Base-by-base conservation (phyloP, 2,113 vertebrate genomes). In the Hippocampus guttulatus region DNA sequence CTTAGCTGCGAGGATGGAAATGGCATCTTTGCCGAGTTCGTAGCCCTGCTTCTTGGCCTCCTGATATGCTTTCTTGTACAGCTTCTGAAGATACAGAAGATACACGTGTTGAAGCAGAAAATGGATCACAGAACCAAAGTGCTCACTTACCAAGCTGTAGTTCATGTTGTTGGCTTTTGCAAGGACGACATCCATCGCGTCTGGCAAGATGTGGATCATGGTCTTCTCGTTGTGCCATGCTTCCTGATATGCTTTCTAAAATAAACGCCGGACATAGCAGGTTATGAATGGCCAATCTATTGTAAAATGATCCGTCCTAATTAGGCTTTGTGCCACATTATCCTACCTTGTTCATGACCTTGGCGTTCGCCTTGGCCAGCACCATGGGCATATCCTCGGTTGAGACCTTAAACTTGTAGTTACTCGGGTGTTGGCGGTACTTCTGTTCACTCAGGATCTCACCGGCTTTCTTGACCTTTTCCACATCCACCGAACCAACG, bases 41-140 rank as follows among this genome's bases (percentile, higher is more conserved):
- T 94, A 95, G 7, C 96, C 96, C 80, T 94, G 95, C 83, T 87
- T 94, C 87, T 92, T 96, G 68, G 93, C 77, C 27, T 96, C 94
- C 87, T 95, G 95, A 86, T 95, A 71, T 0, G 93, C 94, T 81
- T 93, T 91, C 76, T 85, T 95, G 89, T 98, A 97, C 41, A 85
- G 75, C 94, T 96, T 98, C 96, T 97, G 81, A 71, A 78, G 58
- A 57, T 23, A 71, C 2, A 67, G 6, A 68, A 23, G 33, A 25
- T 21, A 23, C 30, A 68, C 7, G 23, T 4, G 21, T 10, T 55
- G 23, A 38, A 8, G 6, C 21, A 30, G 20, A 38, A 41, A 49
- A 1, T 8, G 23, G 11, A 15, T 47, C 23, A 47, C 43, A 6
- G 25, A 25, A 25, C 8, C 27, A 51, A 8, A 54, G 16, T 54